Base-by-base conservation (phyloP, 2,113 vertebrate species). In the Pseudolaguvia tuberculata region DNA sequence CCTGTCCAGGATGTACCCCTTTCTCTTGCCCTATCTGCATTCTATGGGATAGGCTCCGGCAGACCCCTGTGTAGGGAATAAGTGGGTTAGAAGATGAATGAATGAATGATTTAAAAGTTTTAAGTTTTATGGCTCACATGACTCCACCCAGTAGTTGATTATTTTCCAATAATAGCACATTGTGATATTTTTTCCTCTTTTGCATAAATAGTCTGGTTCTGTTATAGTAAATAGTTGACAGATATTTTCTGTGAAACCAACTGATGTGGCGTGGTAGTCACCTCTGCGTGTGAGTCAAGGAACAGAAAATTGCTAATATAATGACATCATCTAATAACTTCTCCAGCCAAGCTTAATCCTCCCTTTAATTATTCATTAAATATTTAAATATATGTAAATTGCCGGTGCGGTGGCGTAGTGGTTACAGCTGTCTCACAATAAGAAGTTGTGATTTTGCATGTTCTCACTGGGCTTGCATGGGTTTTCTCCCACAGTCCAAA, bases 201-300 rank as follows among this genome's bases (percentile, higher is more conserved):
- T 27, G 25, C 62, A 47, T 48, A 66, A 66, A 66, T 39, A 63
- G 8, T 9, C 23, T 42, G 4, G 7, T 50, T 50, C 42, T 48
- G 62, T 25, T 23, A 23, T 47, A 20, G 23, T 8, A 6, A 35
- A 4, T 6, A 35, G 31, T 45, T 50, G 45, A 50, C 27, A 23
- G 23, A 67, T 27, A 4, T 9, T 66, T 66, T 45, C 63, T 66
- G 42, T 47, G 53, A 55, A 18, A 47, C 21, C 23, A 21, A 15
- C 17, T 20, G 23, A 35, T 20, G 3, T 70, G 69, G 35, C 53
- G 25, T 29, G 47, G 13, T 15, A 56, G 47, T n/a, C 25, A 45
- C 7, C 66, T 52, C 42, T 62, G 66, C 66, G 31, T 76, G 74
- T 39, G 55, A 62, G n/a, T 15, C 18, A 21, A 48, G 39, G 4